A percentile compares a stretch with the other conserved stretches of the same genome.
Evolutionary conservation across 1,140 invertebrate species (phyloP).

Genomic region (Hypsibius dujardini): DNA sequence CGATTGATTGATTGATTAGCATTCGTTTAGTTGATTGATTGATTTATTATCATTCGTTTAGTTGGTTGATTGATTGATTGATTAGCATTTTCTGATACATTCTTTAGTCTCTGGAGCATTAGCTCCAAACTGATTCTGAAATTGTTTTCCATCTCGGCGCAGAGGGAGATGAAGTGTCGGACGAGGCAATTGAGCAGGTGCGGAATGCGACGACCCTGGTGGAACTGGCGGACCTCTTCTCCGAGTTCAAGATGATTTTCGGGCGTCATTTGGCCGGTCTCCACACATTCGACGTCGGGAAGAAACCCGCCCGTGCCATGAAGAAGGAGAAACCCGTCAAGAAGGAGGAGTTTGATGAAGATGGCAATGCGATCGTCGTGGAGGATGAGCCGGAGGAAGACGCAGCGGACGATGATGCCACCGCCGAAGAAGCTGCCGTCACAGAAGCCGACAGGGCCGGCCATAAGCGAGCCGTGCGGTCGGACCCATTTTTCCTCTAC

Average conservation of each 20-base stretch:
- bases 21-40: no score
- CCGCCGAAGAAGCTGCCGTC: slow-evolving; percentile 40
- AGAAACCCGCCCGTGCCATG: neutral
- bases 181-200: neutral
- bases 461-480: slow-evolving; percentile 64
- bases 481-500: slow-evolving; percentile 69
- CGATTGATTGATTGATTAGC: no score
- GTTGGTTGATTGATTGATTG: neutral
- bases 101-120: neutral
- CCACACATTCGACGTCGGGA: neutral
- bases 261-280: neutral
- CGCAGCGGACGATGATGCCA: slow-evolving; percentile 36
- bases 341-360: slow-evolving; percentile 31
- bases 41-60: no score
- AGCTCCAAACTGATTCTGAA: neutral
- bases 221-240: neutral
- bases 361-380: slow-evolving; percentile 35
- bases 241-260: neutral
- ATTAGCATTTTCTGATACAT: neutral
- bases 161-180: neutral
- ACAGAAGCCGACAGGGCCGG: slow-evolving; percentile 36
- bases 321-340: no score
- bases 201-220: neutral
- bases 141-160: neutral
- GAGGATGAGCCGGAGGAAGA: slow-evolving; percentile 33